Conservation (phyloP, 2,888 invertebrate genomes). For the Drosophila flavopinicola region DNA sequence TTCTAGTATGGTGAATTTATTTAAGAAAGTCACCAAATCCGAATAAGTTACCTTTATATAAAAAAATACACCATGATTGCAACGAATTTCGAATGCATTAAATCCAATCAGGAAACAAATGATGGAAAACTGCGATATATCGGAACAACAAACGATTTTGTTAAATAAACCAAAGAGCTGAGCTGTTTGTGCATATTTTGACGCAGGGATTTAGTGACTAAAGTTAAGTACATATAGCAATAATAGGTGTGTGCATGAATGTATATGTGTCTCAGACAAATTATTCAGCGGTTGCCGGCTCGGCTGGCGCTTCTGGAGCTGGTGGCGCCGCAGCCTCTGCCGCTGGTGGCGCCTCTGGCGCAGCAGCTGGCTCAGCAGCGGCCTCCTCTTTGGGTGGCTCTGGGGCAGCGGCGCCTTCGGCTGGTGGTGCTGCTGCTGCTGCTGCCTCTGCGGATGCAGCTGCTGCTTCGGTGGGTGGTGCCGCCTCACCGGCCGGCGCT, state of each 20-base stretch:
- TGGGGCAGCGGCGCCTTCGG: neutral
- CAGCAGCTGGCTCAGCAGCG: conserved; percentile 5
- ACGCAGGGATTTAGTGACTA: neutral
- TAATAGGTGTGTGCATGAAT: neutral
- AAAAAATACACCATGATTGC: no score
- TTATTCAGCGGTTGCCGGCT: conserved; percentile 15
- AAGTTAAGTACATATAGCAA: neutral
- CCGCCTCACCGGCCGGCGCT: conserved; percentile 8
- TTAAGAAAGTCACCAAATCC: no score
- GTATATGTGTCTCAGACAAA: neutral
- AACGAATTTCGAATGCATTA: no score
- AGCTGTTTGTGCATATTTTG: neutral
- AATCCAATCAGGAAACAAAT: no score
- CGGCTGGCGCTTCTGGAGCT: conserved; percentile 15
- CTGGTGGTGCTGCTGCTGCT: conserved; percentile 7
- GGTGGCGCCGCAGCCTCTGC: conserved; percentile 1
- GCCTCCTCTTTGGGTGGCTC: conserved; percentile 8
- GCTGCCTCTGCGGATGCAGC: conserved; percentile 7
- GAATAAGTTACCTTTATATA: no score
- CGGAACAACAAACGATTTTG: no score
- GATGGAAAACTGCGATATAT: no score
- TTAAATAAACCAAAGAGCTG: neutral
- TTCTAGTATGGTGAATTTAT: no score
- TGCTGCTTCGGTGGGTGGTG: neutral
- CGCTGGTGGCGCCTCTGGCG: conserved; percentile 5